Evolutionary conservation across 2,888 invertebrate genomes (phyloP).

Genomic region (Timandra comae): DNA sequence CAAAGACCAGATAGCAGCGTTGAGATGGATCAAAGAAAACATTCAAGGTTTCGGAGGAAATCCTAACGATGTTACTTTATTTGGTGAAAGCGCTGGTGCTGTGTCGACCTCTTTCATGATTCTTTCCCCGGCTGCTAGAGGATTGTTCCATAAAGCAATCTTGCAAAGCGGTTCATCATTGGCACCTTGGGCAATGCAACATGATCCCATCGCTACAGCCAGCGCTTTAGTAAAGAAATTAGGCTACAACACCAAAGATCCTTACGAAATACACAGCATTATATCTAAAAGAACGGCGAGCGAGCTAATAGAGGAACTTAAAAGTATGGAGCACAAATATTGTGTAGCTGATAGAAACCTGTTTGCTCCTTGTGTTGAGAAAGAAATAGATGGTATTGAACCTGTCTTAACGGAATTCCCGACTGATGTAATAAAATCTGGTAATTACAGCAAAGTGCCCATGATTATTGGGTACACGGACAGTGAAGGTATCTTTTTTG

Average conservation of each 20-base stretch:
- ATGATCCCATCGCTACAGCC: constrained; percentile 52
- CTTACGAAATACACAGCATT: constrained; percentile 49
- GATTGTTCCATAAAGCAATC: constrained; percentile 60
- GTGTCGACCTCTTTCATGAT: constrained; percentile 58
- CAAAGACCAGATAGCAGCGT: constrained; percentile 68
- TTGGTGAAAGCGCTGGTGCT: constrained; percentile 68
- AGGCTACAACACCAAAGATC: constrained; percentile 53
- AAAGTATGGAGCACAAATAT: constrained; percentile 46
- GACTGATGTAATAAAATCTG: constrained; percentile 43
- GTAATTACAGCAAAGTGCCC: constrained; percentile 61
- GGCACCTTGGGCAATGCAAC: constrained; percentile 59
- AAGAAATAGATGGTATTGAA: constrained; percentile 48
- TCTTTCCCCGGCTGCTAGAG: constrained; percentile 49
- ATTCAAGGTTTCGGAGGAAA: constrained; percentile 60
- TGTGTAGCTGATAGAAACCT: constrained; percentile 50
- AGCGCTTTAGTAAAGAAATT: constrained; percentile 49
- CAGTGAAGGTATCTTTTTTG: constrained; percentile 62
- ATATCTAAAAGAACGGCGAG: constrained; percentile 43
- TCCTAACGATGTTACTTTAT: constrained; percentile 56
- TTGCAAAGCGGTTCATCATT: constrained; percentile 59
- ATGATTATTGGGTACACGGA: constrained; percentile 66
- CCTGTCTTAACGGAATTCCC: constrained; percentile 52
- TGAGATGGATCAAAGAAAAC: constrained; percentile 58
- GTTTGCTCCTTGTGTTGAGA: constrained; percentile 63
- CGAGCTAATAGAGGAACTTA: constrained; percentile 48